Evolutionary conservation across 2,888 invertebrate genomes (phyloP), one percentile per base, ranked within the genome.

Genomic region (Chaitophorus viminalis): DNA sequence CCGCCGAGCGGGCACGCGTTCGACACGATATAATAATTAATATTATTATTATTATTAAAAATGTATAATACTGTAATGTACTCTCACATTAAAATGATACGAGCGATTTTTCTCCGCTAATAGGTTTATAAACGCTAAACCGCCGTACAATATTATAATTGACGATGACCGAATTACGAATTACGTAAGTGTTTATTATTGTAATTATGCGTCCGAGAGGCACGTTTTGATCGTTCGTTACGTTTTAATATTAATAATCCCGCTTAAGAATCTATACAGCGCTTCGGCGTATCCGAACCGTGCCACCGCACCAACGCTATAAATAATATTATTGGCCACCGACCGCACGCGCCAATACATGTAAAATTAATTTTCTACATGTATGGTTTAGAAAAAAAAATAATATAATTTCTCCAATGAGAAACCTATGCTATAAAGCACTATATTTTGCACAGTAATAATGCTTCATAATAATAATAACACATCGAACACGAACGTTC

Each of bases 361-460:
- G n/a, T 18, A 29, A 60, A 79, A 81, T 81, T 68, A 81, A 68
- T 68, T 81, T 81, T 81, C 79, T 81, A 81, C 65, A 39, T 29
- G 65, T 39, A 36, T 29, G 65, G 79, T 68, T 68, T 39, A 17
- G 11, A 68, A 68, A 81, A n/a, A n/a, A n/a, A n/a, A n/a, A n/a
- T n/a, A n/a, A n/a, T n/a, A n/a, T n/a, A n/a, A n/a, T n/a, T n/a
- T n/a, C n/a, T n/a, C n/a, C n/a, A n/a, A n/a, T n/a, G n/a, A n/a
- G n/a, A n/a, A n/a, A n/a, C n/a, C n/a, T n/a, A n/a, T n/a, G n/a
- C n/a, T n/a, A n/a, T n/a, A n/a, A n/a, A n/a, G n/a, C n/a, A n/a
- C n/a, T n/a, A n/a, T n/a, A n/a, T n/a, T n/a, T n/a, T n/a, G n/a
- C n/a, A n/a, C n/a, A n/a, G n/a, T n/a, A n/a, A n/a, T n/a, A n/a